phyloP scores from a whole-genome alignment of 2,113 vertebrate species.

The Pimephales promelas region DNA sequence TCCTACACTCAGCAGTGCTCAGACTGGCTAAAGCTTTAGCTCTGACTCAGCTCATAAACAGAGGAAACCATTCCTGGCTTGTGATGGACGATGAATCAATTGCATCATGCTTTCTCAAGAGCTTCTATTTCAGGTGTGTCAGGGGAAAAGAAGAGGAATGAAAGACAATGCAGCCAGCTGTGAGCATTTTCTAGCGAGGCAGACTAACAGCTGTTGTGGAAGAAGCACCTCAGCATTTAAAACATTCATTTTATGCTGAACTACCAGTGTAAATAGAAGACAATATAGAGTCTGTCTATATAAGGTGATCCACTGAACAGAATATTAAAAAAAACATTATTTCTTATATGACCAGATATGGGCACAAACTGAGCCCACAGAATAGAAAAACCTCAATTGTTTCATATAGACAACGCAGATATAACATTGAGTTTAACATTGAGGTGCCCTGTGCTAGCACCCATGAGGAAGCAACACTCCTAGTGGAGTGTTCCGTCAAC shows the following conservation, averaged over 20 bases:
- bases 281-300: neutral
- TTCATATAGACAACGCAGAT: neutral
- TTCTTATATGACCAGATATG: neutral
- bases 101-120: slow-evolving; percentile 31
- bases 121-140: slow-evolving; percentile 35
- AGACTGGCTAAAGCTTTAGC: slow-evolving; percentile 66
- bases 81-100: slow-evolving; percentile 27
- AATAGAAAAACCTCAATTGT: neutral
- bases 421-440: neutral
- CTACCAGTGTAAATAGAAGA: neutral
- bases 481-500: too few relatives aligned
- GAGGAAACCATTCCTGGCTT: slow-evolving; percentile 24
- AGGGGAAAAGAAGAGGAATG: neutral
- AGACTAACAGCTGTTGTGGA: neutral
- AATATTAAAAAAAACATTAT: neutral
- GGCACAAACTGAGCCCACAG: neutral
- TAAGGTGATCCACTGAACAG: neutral
- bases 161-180: slow-evolving; percentile 7
- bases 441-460: too few relatives aligned
- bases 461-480: too few relatives aligned
- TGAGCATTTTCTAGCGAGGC: neutral
- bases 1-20: slow-evolving; percentile 72
- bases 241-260: neutral
- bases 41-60: slow-evolving; percentile 64
- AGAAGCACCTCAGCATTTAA: neutral